Percentiles rank a stretch among this genome's conserved stretches.
phyloP scores from a whole-genome alignment of 1,140 invertebrate genomes.

The Brachionus plicatilis region DNA sequence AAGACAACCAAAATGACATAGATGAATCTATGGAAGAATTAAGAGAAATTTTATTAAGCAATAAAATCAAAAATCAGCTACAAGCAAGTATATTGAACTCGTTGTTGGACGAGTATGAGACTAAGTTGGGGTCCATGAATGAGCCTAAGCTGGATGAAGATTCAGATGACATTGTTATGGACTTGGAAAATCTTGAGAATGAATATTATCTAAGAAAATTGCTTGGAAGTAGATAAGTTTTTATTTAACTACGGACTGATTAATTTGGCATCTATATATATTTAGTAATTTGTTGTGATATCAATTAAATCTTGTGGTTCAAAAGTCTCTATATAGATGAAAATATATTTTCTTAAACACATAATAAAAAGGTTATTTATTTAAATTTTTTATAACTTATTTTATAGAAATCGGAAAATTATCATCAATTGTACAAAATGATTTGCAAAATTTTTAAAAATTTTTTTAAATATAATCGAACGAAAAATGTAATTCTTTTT shows the following conservation, averaged over 20 bases:
- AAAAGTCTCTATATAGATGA: neutral
- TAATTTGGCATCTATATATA: neutral
- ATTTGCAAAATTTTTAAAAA: neutral
- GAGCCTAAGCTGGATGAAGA: neutral
- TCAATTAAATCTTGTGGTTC: neutral
- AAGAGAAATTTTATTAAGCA: constrained; percentile 1
- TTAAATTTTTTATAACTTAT: neutral
- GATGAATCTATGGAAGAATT: neutral
- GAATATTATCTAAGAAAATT: constrained; percentile 35
- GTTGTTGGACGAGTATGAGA: constrained; percentile 14
- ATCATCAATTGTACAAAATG: neutral
- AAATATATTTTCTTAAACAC: neutral
- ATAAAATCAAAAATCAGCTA: neutral
- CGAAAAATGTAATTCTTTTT: no score
- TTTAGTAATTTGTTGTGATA: neutral
- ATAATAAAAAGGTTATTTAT: neutral
- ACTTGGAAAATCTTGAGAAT: constrained; percentile 16
- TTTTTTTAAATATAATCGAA: neutral
- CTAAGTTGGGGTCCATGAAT: neutral
- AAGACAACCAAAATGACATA: neutral
- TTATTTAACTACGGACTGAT: neutral
- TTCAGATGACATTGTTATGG: neutral
- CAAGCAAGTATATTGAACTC: neutral
- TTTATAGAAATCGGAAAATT: neutral
- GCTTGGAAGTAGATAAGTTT: neutral